Conservation (phyloP, 2,797 vertebrate species). For the Odontamblyopus rebecca region DNA sequence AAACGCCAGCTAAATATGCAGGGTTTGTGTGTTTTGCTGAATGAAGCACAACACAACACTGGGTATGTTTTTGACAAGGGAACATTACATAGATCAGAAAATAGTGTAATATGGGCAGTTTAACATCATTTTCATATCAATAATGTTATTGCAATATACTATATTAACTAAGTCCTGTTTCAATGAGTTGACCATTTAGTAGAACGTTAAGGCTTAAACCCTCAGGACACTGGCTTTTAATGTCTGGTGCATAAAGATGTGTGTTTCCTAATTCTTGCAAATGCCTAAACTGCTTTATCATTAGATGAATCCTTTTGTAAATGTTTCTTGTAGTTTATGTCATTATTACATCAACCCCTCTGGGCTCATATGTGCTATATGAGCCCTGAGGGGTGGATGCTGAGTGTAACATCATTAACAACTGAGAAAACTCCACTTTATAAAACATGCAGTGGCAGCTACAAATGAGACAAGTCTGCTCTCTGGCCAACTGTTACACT, state of each 20-base stretch:
- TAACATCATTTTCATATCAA: too few species aligned
- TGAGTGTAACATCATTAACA: slow-evolving; percentile 25
- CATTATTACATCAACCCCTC: slow-evolving; percentile 23
- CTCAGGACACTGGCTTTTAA: background rate
- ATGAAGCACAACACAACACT: too few species aligned
- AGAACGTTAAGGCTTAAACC: background rate
- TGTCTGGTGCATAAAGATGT: too few species aligned
- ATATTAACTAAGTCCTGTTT: too few species aligned
- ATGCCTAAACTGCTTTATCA: background rate
- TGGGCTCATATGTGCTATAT: slow-evolving; percentile 33
- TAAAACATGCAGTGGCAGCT: slow-evolving; percentile 28
- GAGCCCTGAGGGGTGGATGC: background rate
- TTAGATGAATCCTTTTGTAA: background rate
- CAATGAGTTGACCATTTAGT: too few species aligned
- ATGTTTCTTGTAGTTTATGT: background rate
- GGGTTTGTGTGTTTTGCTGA: too few species aligned
- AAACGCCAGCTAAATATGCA: too few species aligned
- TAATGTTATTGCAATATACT: too few species aligned
- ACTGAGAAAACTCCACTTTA: slow-evolving; percentile 32
- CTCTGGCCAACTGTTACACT: slow-evolving; percentile 30
- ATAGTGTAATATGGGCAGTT: too few species aligned
- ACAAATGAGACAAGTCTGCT: slow-evolving; percentile 19
- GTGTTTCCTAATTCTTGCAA: too few species aligned
- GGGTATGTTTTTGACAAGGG: too few species aligned
- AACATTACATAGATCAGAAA: too few species aligned